These are phyloP conservation scores for Knipowitschia caucasica DNA, from an alignment of 2,797 vertebrate species.

Conservation along the genomic window DNA sequence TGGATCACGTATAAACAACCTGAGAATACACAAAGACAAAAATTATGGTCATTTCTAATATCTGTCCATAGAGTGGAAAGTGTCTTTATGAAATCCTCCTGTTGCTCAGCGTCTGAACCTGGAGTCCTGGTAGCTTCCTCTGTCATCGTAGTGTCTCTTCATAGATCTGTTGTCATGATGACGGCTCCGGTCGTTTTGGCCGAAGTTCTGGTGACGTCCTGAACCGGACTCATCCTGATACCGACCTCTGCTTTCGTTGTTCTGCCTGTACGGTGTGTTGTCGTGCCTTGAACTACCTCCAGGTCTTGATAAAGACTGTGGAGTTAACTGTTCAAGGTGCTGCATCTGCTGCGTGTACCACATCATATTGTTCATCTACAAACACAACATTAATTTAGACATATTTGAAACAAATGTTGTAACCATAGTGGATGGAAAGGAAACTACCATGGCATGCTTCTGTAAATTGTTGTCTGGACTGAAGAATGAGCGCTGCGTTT, in stretches of 20 bases:
- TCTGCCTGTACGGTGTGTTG: slow-evolving; percentile 53
- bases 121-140: slow-evolving; percentile 71
- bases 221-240: slow-evolving; percentile 57
- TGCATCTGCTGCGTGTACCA: slow-evolving; percentile 81
- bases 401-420: neutral
- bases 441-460: slow-evolving; percentile 81
- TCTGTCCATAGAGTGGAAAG: slow-evolving; percentile 17
- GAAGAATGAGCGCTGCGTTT: slow-evolving; percentile 74
- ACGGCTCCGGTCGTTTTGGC: slow-evolving; percentile 60
- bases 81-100: slow-evolving; percentile 28
- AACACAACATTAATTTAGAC: neutral
- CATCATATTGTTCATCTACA: slow-evolving; percentile 78
- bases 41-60: slow-evolving; percentile 18
- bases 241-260: slow-evolving; percentile 67
- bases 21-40: slow-evolving; percentile 47
- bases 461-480: slow-evolving; percentile 84
- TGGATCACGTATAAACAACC: slow-evolving; percentile 58
- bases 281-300: slow-evolving; percentile 47
- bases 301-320: slow-evolving; percentile 44
- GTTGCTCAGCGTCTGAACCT: slow-evolving; percentile 75
- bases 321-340: slow-evolving; percentile 44
- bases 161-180: slow-evolving; percentile 72
- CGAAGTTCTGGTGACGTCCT: slow-evolving; percentile 68
- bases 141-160: slow-evolving; percentile 72
- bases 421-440: neutral